Conservation (phyloP, 2,888 invertebrate genomes). For the Ecliptopera silaceata region DNA sequence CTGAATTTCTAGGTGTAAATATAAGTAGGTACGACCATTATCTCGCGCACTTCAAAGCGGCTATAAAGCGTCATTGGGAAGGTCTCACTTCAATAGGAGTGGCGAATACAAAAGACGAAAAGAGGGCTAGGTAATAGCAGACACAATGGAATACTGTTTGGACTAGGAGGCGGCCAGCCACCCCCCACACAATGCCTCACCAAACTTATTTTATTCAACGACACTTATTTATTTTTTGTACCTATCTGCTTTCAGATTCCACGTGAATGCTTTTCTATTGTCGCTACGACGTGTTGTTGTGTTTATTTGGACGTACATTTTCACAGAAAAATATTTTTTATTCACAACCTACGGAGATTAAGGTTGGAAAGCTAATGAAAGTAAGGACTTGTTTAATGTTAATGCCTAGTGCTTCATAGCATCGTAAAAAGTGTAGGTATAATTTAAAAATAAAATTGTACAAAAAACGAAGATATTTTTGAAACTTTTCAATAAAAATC, state of each 20-base stretch:
- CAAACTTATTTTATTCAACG: constrained; percentile 76
- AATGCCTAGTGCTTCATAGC: too few relatives aligned
- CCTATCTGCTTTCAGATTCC: constrained; percentile 56
- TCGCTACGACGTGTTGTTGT: constrained; percentile 8
- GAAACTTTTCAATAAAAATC: too few relatives aligned
- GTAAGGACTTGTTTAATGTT: too few relatives aligned
- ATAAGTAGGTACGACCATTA: constrained; percentile 43
- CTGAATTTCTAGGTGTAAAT: background rate
- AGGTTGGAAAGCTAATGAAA: too few relatives aligned
- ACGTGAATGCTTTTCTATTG: constrained; percentile 42
- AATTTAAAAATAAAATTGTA: too few relatives aligned
- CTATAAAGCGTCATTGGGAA: constrained; percentile 77
- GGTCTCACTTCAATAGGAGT: constrained; percentile 79
- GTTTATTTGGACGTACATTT: constrained; percentile 16
- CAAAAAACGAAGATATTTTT: too few relatives aligned
- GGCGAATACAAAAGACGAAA: constrained; percentile 78
- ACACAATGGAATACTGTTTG: constrained; percentile 81
- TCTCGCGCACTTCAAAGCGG: constrained; percentile 76
- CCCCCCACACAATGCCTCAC: constrained; percentile 70
- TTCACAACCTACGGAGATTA: background rate
- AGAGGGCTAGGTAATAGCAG: constrained; percentile 81
- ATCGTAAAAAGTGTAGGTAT: too few relatives aligned
- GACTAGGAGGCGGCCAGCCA: constrained; percentile 60
- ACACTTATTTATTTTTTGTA: constrained; percentile 65
- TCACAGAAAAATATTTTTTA: background rate